These are phyloP conservation scores for Cephalopachus bancanus DNA, from an alignment of 2,797 vertebrate species.

Conservation along the genomic window DNA sequence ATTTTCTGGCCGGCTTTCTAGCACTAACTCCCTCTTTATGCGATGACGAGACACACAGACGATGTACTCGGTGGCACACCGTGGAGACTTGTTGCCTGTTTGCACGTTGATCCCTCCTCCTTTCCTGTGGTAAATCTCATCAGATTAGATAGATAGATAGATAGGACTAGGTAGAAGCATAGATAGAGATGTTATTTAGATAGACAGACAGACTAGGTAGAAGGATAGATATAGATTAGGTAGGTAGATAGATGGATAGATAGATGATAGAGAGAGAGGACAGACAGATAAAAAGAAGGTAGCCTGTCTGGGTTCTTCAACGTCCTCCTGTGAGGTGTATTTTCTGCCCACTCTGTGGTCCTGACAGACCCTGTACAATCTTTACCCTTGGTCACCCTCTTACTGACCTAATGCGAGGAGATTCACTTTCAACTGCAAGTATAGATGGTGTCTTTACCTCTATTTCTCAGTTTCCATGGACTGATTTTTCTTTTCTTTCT, in stretches of 20 bases:
- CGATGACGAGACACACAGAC: neutral
- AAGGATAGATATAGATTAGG: too few relatives aligned
- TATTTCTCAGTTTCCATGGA: neutral
- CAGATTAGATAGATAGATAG: too few relatives aligned
- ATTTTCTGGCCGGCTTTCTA: neutral
- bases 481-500: conserved; percentile 6
- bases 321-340: neutral
- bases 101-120: neutral
- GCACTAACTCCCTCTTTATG: neutral
- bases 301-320: neutral
- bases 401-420: neutral
- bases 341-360: neutral
- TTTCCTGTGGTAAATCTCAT: neutral
- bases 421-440: neutral
- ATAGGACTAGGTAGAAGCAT: too few relatives aligned
- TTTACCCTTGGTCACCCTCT: neutral
- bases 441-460: neutral
- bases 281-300: neutral
- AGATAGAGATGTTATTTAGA: too few relatives aligned
- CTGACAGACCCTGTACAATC: neutral
- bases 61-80: neutral
- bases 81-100: neutral
- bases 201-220: too few relatives aligned
- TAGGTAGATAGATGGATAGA: too few relatives aligned
- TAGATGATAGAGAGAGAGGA: too few relatives aligned